phyloP scores from a whole-genome alignment of 2,797 vertebrate species.

The Catamblyrhynchus diadema region DNA sequence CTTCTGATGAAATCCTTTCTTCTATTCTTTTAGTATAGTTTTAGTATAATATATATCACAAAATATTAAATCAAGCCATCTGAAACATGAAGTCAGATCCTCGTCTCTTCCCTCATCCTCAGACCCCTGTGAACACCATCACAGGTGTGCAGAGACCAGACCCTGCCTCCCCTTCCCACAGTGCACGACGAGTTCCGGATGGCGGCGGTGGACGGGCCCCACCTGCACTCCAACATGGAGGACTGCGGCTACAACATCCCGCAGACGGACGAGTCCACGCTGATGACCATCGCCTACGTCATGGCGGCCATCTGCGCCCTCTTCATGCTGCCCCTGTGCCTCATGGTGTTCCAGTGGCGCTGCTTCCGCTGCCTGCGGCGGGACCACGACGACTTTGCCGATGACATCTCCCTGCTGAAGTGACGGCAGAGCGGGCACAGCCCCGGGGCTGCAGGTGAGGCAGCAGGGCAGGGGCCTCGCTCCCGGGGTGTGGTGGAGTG shows the following conservation, averaged over 20 bases:
- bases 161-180: conserved; percentile 1
- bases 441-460: not conserved
- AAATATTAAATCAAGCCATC: too few species aligned
- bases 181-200: conserved; percentile 93
- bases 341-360: conserved; percentile 99
- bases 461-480: not conserved
- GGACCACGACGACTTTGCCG: conserved; percentile 88
- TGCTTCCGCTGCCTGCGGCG: conserved; percentile 90
- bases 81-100: too few species aligned
- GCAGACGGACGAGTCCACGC: conserved; percentile 95
- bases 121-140: too few species aligned
- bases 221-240: conserved; percentile 87
- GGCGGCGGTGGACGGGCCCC: conserved; percentile 90
- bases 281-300: conserved; percentile 98
- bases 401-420: conserved; percentile 97
- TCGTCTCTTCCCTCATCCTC: too few species aligned
- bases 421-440: conserved; percentile 70
- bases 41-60: too few species aligned
- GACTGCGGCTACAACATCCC: conserved; percentile 99
- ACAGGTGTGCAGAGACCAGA: accelerated
- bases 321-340: conserved; percentile 98
- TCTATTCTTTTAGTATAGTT: too few species aligned
- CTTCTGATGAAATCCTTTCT: too few species aligned
- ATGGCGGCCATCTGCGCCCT: conserved; percentile 99
- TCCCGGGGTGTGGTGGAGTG: accelerated